phyloP scores from a whole-genome alignment of 2,113 vertebrate genomes.

The Campylomormyrus tamandua region DNA sequence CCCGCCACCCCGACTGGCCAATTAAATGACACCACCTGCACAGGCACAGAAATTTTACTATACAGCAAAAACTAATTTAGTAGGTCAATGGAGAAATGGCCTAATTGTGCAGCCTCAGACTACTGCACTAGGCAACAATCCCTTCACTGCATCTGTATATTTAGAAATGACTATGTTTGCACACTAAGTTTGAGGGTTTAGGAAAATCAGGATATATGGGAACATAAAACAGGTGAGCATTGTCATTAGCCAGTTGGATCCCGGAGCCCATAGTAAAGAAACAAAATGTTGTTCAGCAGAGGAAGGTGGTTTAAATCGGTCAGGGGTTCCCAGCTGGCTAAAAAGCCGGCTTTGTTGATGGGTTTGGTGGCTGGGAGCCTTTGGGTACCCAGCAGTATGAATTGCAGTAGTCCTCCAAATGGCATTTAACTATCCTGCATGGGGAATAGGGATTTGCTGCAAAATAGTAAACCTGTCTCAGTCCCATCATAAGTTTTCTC shows the following conservation, averaged over 20 bases:
- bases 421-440: neutral
- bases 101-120: neutral
- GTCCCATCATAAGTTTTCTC: neutral
- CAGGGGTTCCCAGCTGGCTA: neutral
- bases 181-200: neutral
- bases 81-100: neutral
- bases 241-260: neutral
- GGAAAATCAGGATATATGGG: neutral
- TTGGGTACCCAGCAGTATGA: neutral
- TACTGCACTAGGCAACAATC: neutral
- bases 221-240: neutral
- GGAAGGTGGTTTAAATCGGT: neutral
- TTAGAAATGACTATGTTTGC: neutral
- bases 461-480: neutral
- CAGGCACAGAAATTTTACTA: neutral
- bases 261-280: neutral
- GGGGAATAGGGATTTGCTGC: neutral
- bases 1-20: neutral
- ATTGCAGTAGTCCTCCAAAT: neutral
- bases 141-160: neutral
- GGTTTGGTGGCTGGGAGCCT: neutral
- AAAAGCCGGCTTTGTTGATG: neutral
- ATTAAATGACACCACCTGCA: neutral
- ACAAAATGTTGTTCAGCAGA: neutral
- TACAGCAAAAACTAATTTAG: neutral